Conservation (phyloP, 1,140 invertebrate species). For the roundworm (Caenorhabditis elegans) region WBcel235 BX284604.4:9893001-9893500, state of each 20-base stretch:
- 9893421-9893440: background rate
- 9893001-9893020: background rate
- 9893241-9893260: background rate
- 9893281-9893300: background rate
- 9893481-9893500: background rate
- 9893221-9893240: background rate
- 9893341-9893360: background rate
- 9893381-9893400: background rate
- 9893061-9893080: background rate
- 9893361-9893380: background rate
- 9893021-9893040: background rate
- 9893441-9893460: background rate
- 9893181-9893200: background rate
- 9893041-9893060: background rate
- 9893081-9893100: background rate
- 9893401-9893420: background rate
- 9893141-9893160: background rate
- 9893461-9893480: too few species aligned
- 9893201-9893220: background rate
- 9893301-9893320: too few species aligned
- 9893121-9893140: background rate
- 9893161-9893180: background rate
- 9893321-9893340: background rate
- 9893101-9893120: slow-evolving; percentile 8
- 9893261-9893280: background rate